Evolutionary conservation across 2,888 invertebrate species (phyloP).

Genomic region (Nephrocerus scutellatus): DNA sequence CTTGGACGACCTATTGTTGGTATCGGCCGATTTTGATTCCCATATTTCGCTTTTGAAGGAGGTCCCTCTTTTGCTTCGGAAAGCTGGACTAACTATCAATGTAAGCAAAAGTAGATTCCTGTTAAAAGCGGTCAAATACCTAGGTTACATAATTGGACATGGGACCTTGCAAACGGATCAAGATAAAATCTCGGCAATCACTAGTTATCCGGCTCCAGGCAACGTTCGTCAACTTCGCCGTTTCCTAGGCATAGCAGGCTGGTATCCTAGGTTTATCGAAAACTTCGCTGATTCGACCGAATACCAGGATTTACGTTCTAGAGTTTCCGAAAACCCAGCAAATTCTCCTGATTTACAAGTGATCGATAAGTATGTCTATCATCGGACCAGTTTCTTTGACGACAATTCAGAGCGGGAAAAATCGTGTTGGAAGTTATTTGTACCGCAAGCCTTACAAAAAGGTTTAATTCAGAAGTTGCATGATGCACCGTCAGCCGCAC

Average conservation of each 20-base stretch:
- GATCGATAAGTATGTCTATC: too few relatives aligned
- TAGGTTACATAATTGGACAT: slow-evolving; percentile 17
- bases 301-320: too few relatives aligned
- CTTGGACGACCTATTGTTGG: slow-evolving; percentile 8
- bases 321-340: too few relatives aligned
- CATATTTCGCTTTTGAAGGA: slow-evolving; percentile 10
- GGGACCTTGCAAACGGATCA: slow-evolving; percentile 16
- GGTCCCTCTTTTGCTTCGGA: slow-evolving; percentile 10
- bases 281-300: slow-evolving; percentile 14
- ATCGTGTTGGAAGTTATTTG: too few relatives aligned
- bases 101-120: slow-evolving; percentile 17
- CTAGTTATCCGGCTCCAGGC: slow-evolving; percentile 11
- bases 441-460: too few relatives aligned
- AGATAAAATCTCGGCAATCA: slow-evolving; percentile 10
- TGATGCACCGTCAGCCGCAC: too few relatives aligned
- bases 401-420: too few relatives aligned
- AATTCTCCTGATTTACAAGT: too few relatives aligned
- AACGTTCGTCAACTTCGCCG: slow-evolving; percentile 15
- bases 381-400: too few relatives aligned
- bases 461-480: too few relatives aligned
- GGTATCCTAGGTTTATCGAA: slow-evolving; percentile 19
- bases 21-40: slow-evolving; percentile 6
- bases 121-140: slow-evolving; percentile 12
- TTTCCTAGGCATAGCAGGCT: slow-evolving; percentile 22
- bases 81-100: slow-evolving; percentile 17